Percentiles rank a stretch among this genome's conserved stretches.
Conservation (phyloP, 1,140 invertebrate species). For the Oncopodura yosiiana region DNA sequence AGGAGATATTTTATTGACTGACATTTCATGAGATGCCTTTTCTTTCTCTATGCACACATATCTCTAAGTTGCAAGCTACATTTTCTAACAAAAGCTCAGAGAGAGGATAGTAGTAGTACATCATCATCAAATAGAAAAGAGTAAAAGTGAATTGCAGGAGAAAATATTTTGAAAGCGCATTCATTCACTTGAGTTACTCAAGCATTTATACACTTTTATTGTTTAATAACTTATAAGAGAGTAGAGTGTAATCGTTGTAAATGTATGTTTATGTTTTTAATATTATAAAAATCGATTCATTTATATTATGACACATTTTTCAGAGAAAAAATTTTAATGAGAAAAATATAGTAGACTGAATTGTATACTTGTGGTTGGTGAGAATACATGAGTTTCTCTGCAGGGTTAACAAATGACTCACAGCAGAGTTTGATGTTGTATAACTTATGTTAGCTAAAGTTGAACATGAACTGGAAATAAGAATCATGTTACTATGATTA, state of each 20-base stretch:
- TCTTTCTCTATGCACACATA: slow-evolving; percentile 12
- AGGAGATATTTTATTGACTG: slow-evolving; percentile 22
- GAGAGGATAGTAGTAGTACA: no score
- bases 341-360: neutral
- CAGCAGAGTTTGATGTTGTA: no score
- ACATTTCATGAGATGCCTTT: slow-evolving; percentile 28
- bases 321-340: no score
- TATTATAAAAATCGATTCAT: neutral
- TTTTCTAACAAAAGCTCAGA: slow-evolving; percentile 2
- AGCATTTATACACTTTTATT: no score
- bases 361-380: slow-evolving; percentile 6
- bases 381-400: no score
- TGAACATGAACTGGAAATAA: slow-evolving; percentile 1
- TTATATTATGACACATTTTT: slow-evolving; percentile 4
- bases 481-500: no score
- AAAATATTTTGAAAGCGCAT: slow-evolving; percentile 21
- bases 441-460: neutral
- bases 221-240: no score
- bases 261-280: neutral
- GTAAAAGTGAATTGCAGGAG: slow-evolving; percentile 1
- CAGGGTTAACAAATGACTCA: no score
- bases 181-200: slow-evolving; percentile 6
- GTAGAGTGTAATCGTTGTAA: no score
- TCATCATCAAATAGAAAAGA: no score
- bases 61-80: slow-evolving; percentile 10